A percentile compares a stretch with the other conserved stretches of the same genome.
phyloP scores from a whole-genome alignment of 1,140 invertebrate genomes.

The Ruditapes philippinarum region DNA sequence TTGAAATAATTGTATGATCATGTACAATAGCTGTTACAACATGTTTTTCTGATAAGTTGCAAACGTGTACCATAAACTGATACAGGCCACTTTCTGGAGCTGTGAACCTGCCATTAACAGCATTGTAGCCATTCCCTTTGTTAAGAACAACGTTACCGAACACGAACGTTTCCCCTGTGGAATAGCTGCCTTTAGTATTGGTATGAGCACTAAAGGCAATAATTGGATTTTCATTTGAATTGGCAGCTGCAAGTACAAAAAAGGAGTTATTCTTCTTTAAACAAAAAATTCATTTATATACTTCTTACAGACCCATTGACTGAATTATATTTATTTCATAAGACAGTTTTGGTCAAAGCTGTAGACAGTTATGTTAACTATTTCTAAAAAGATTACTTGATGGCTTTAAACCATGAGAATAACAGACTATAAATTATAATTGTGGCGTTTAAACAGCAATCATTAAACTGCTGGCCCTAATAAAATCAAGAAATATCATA shows the following conservation, averaged over 20 bases:
- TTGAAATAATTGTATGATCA: not conserved
- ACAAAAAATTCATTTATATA: too few species aligned
- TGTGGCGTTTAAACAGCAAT: too few species aligned
- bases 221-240: not conserved
- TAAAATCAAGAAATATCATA: too few species aligned
- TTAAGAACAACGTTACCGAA: not conserved
- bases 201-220: not conserved
- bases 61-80: not conserved
- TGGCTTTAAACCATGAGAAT: too few species aligned
- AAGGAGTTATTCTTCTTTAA: too few species aligned
- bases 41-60: not conserved
- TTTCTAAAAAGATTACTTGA: too few species aligned
- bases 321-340: too few species aligned
- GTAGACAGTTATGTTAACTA: too few species aligned
- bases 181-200: not conserved
- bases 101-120: not conserved
- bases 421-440: too few species aligned
- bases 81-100: not conserved
- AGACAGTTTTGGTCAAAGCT: too few species aligned
- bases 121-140: not conserved
- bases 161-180: not conserved
- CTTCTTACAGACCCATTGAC: too few species aligned
- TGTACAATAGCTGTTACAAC: not conserved
- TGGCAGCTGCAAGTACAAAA: not conserved
- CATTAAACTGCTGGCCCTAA: too few species aligned